Base-by-base conservation (phyloP, 2,797 vertebrate species). In the Pseudochaenichthys georgianus region DNA sequence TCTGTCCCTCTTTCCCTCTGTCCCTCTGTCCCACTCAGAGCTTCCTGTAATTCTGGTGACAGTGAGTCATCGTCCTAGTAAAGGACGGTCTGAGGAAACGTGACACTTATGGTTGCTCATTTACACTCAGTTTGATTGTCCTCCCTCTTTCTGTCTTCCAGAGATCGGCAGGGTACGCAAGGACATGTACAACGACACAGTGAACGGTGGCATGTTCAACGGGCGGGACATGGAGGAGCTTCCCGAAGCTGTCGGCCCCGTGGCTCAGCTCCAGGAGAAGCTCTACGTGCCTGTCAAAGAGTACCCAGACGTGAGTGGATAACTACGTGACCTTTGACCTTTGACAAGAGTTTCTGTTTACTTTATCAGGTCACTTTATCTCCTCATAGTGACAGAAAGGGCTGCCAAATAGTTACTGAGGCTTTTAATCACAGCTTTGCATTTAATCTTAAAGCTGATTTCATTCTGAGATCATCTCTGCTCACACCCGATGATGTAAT, bases 141-240 rank as follows among this genome's bases (percentile, higher is more conserved):
- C 51, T 41, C 38, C 5, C 10, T 7, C 31, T 60, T 34, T 71
- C 19, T 78, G 8, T 72, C n/a, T 58, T 57, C 42, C 95, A 99
- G 98, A 99, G 92, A 99, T 99, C 89, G 98, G 98, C 95, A 95
- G 98, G 95, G 98, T 99, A 93, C 96, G 98, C 91, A 99, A 99
- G 94, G 98, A 99, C 96, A 99, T 99, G 98, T 99, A 99, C 96
- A 99, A 99, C 77, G 98, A 99, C 95, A 99, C 98, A 9, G 90
- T 99, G 92, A 99, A 98, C 83, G 97, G 97, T 72, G 97, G 93
- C 72, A 91, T 92, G 90, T 91, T 97, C 88, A 98, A 99, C 89
- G 98, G 96, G 82, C 96, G 96, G 91, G 97, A 96, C 93, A 95
- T 97, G 86, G 92, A 94, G 75, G 98, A 99, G 85, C 94, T 99